Percentiles rank a stretch among this genome's conserved stretches.
Conservation (phyloP, 2,888 invertebrate genomes). For the Troilus luridus region DNA sequence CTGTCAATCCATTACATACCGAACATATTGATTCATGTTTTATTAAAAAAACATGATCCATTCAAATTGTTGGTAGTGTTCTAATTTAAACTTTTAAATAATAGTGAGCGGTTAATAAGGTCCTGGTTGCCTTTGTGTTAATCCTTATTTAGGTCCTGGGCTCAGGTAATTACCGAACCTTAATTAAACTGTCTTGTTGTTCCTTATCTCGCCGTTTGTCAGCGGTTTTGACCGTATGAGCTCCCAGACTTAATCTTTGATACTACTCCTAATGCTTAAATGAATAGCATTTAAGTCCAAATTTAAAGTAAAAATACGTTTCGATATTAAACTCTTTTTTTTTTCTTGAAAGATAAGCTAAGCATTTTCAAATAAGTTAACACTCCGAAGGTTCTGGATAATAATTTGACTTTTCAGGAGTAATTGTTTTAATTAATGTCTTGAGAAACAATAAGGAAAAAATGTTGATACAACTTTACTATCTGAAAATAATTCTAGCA, state of each 20-base stretch:
- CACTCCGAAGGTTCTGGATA: too few relatives aligned
- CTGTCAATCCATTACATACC: background rate
- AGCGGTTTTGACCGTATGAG: background rate
- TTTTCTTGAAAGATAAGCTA: too few relatives aligned
- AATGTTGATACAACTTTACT: too few relatives aligned
- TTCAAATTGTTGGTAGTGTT: background rate
- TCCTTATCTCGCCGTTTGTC: background rate
- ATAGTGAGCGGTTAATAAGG: background rate
- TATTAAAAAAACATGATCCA: background rate
- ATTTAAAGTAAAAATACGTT: too few relatives aligned
- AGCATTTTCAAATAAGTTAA: too few relatives aligned
- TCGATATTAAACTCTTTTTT: too few relatives aligned
- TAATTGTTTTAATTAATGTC: too few relatives aligned
- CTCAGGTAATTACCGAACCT: background rate
- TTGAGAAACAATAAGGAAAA: too few relatives aligned
- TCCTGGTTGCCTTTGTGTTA: background rate
- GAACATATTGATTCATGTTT: background rate
- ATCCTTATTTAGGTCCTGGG: background rate
- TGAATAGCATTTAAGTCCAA: background rate
- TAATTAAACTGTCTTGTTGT: slow-evolving; percentile 34
- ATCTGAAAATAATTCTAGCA: too few relatives aligned
- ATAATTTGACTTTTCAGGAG: too few relatives aligned
- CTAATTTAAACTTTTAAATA: background rate
- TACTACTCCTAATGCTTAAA: background rate
- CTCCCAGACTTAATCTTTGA: background rate